A percentile compares a stretch with the other conserved stretches of the same genome.
These are phyloP conservation scores for Gymnocypris eckloni DNA, from an alignment of 2,797 vertebrate genomes.

Conservation along the genomic window DNA sequence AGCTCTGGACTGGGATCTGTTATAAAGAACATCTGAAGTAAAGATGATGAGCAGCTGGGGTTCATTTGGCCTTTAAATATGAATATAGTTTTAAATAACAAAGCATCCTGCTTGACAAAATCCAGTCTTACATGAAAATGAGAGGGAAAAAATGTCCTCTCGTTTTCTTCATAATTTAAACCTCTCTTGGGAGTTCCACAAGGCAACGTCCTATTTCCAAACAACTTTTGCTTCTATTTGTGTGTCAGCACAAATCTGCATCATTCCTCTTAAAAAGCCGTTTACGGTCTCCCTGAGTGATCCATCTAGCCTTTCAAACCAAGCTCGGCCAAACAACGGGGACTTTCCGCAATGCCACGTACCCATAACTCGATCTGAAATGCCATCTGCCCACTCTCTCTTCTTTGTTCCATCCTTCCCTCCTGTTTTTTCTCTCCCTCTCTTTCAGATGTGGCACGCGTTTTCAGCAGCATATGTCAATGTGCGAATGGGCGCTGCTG, in stretches of 20 bases:
- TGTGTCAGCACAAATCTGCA: constrained; percentile 50
- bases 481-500: constrained; percentile 43
- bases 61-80: constrained; percentile 35
- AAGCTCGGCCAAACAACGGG: constrained; percentile 28
- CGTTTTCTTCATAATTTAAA: constrained; percentile 78
- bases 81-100: constrained; percentile 38
- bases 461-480: constrained; percentile 58
- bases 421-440: constrained; percentile 9
- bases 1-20: neutral
- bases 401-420: constrained; percentile 27
- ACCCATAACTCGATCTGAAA: constrained; percentile 49
- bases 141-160: constrained; percentile 51
- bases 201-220: constrained; percentile 73
- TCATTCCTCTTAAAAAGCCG: constrained; percentile 46
- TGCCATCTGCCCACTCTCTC: constrained; percentile 58
- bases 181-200: constrained; percentile 72
- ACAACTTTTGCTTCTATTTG: constrained; percentile 41
- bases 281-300: constrained; percentile 40
- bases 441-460: constrained; percentile 34
- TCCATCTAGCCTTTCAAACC: constrained; percentile 28
- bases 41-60: neutral
- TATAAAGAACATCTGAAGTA: constrained; percentile 17
- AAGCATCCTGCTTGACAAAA: constrained; percentile 25
- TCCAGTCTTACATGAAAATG: constrained; percentile 34
- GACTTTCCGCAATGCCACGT: constrained; percentile 25